Base-by-base conservation (phyloP, 2,113 vertebrate species). In the cattle (Bos taurus) region DNA sequence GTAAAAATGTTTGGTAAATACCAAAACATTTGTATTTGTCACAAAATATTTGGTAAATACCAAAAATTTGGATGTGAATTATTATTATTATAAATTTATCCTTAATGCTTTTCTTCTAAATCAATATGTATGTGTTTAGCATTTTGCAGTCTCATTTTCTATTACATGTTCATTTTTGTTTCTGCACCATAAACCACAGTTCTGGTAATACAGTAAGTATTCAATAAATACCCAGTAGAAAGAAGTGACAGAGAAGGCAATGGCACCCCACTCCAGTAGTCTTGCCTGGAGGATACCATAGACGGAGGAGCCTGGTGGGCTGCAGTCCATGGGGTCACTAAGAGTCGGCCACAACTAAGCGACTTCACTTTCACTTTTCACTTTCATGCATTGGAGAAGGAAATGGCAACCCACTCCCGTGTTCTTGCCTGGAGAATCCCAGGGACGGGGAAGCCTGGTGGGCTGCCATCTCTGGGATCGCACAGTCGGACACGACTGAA, bases 1-100 rank as follows among this genome's bases (percentile, higher is more conserved):
- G 30, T 96, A 86, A 94, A 95, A 94, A 96, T 93, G 40, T 93
- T 91, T 93, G 95, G 4, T 96, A 96, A 97, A 91, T 93, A 43
- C 5, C 50, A 92, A 60, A 83, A 46, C 2, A 12, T 40, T 71
- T 71, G n/a, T 71, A 40, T 71, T 71, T 71, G n/a, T 71, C 67
- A 71, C 67, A 94, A 92, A 93, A 93, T 94, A n/a, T 89, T 91
- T 93, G 94, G 7, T 96, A 96, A 97, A 89, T 91, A 46, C 5
- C 43, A 93, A 60, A 80, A 46, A 74, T 74, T 40, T 77, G 74
- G 78, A 30, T 91, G 19, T 71, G 85, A 95, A 64, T 17, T 82
- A 13, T 77, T 80, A 67, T 83, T 62, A 71, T 59, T 80, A 78
- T 17, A 87, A 59, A 26, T 86, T 96, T 95, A 82, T 56, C 36